Evolutionary conservation across 1,140 invertebrate species (phyloP), one percentile per base, ranked within the genome.

Genomic region (Leptopilina boulardi): DNA sequence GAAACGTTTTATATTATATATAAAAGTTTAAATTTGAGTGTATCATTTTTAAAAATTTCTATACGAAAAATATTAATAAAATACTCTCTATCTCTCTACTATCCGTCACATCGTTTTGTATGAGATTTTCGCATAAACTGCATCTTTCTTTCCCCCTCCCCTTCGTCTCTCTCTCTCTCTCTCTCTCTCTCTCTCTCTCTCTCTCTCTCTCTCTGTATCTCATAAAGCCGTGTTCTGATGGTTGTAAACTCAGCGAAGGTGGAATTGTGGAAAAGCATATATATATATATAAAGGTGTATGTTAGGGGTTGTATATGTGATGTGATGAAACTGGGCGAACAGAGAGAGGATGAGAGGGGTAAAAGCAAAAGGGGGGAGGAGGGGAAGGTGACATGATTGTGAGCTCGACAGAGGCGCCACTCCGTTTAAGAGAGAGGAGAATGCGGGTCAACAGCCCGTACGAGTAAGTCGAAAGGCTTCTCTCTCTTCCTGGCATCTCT

Each of bases 381-480:
- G 66, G 13, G 59, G n/a, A n/a, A n/a, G 23, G 59, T 66, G 59
- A 30, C 59, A 66, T 66, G 59, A n/a, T 66, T 66, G 59, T 66
- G 23, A 66, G 26, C 23, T 23, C 59, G 11, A 30, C 59, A 26
- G 59, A 66, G 73, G 71, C 66, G 75, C 41, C 56, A 82, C 75
- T 77, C 73, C 38, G 75, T 74, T 77, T 75, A 75, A 80, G 78
- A 70, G 75, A 80, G 78, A 70, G 75, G 70, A 15, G 73, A 80
- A 83, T 83, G 76, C 81, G 73, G 82, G 78, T 84, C 82, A 83
- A 83, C 75, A 80, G 74, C 26, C 70, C 21, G 75, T 71, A 76
- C 59, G 59, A 66, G 21, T 66, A 66, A 66, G 59, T 66, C 59
- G 59, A 30, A 30, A 30, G 59, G 54, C 54, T 77, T 15, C 10